phyloP scores from a whole-genome alignment of 2,113 vertebrate genomes.

The Gavialis gangeticus region DNA sequence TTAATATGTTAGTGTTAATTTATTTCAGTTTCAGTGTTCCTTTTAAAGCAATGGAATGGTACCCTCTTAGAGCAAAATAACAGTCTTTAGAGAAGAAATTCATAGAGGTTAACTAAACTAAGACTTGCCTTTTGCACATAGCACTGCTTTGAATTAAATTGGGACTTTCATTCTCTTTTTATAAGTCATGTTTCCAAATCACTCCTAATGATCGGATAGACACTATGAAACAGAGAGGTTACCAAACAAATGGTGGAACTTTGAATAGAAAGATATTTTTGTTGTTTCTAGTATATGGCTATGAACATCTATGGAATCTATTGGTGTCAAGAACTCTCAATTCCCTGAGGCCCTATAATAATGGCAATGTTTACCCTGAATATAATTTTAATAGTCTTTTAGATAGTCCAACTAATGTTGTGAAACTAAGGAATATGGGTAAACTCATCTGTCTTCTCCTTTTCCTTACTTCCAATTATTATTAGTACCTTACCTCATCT shows the following conservation, averaged over 20 bases:
- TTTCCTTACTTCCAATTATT: not conserved
- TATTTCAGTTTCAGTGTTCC: conserved; percentile 15
- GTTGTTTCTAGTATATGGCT: not conserved
- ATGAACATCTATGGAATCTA: not conserved
- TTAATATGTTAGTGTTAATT: conserved; percentile 28
- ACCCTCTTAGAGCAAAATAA: not conserved
- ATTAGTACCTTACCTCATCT: not conserved
- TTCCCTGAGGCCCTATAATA: not conserved
- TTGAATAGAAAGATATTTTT: not conserved
- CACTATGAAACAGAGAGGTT: not conserved
- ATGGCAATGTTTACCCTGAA: not conserved
- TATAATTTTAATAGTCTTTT: not conserved
- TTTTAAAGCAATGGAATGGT: conserved; percentile 22
- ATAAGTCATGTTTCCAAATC: not conserved
- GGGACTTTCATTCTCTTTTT: not conserved
- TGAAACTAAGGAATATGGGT: not conserved
- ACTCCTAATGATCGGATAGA: not conserved
- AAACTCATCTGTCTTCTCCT: not conserved
- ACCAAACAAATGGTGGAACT: not conserved
- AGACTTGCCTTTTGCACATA: not conserved
- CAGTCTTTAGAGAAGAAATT: not conserved
- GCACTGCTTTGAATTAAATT: not conserved
- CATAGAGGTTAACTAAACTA: not conserved
- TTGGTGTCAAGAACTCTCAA: not conserved
- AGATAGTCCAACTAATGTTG: not conserved